Evolutionary conservation across 2,113 vertebrate genomes (phyloP), one percentile per base, ranked within the genome.

Genomic region (Seriola dumerili): DNA sequence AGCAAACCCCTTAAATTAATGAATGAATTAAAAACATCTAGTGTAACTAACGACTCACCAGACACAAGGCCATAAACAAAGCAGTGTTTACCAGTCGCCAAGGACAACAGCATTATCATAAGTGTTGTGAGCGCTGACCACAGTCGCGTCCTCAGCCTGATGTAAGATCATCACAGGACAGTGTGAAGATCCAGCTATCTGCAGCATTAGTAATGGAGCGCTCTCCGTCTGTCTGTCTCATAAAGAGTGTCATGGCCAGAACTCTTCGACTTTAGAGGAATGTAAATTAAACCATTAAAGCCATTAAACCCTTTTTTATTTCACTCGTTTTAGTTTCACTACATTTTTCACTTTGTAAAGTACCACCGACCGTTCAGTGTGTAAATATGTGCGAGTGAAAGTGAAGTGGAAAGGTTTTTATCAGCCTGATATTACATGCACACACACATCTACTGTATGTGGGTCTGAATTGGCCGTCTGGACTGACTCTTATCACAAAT

Each of bases 131-230:
- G 29, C 8, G 52, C 54, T 83, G 67, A 74, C 42, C 75, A 44
- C 44, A 78, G 57, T 6, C 14, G 85, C 90, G 79, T 90, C 81
- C 84, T 78, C 71, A 13, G 63, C 36, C 61, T 85, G 78, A 90
- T 5, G 78, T 17, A 54, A 77, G 75, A 65, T 50, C 73, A 19
- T 81, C 72, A 52, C 7, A 76, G 17, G 48, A 74, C 73, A 11
- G 44, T 8, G 54, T 38, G 44, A 55, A 10, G 32, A 42, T 69
- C 42, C 17, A 59, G 6, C 10, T 17, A 6, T 69, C 57, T 42
- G 10, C 44, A 72, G 72, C 0, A 46, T 85, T 81, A 89, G 32
- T 81, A 83, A 87, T 58, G 11, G 11, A 29, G 9, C 21, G 4
- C 54, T 78, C 75, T 74, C 52, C 12, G 79, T 36, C 64, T 21